Evolutionary conservation across 2,113 vertebrate species (phyloP).

Genomic region (Aix galericulata): DNA sequence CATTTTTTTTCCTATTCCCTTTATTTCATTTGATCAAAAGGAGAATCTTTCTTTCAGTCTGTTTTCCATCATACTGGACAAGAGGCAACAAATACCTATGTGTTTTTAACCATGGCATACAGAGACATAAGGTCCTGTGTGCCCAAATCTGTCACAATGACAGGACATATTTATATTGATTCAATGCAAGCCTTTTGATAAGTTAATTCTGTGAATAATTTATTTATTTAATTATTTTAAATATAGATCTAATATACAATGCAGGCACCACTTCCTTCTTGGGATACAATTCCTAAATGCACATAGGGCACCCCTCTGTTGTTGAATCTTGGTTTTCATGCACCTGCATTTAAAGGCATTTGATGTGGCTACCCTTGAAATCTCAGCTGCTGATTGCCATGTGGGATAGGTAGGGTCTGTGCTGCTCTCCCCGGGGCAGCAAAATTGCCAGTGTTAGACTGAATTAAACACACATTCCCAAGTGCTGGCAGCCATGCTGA

Average conservation of each 20-base stretch:
- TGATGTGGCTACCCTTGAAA: not conserved
- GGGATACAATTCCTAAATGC: not conserved
- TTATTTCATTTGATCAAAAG: not conserved
- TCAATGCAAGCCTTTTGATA: not conserved
- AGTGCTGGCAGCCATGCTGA: rapidly evolving
- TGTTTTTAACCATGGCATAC: not conserved
- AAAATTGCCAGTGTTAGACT: too few relatives aligned
- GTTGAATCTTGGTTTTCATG: not conserved
- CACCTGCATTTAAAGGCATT: not conserved
- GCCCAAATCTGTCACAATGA: not conserved
- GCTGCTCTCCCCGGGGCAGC: not conserved
- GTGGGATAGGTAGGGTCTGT: not conserved
- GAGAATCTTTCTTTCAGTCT: not conserved
- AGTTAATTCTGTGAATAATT: not conserved
- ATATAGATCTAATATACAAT: not conserved
- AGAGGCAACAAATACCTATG: not conserved
- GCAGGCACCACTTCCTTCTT: not conserved
- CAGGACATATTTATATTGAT: rapidly evolving
- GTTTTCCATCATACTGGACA: not conserved
- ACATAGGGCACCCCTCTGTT: not conserved
- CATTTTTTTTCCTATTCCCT: not conserved
- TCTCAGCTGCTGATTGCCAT: not conserved
- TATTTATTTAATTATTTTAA: too few relatives aligned
- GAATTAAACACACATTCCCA: not conserved
- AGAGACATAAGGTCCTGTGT: not conserved